Evolutionary conservation across 1,140 invertebrate species (phyloP).

Genomic region (Formica exsecta): DNA sequence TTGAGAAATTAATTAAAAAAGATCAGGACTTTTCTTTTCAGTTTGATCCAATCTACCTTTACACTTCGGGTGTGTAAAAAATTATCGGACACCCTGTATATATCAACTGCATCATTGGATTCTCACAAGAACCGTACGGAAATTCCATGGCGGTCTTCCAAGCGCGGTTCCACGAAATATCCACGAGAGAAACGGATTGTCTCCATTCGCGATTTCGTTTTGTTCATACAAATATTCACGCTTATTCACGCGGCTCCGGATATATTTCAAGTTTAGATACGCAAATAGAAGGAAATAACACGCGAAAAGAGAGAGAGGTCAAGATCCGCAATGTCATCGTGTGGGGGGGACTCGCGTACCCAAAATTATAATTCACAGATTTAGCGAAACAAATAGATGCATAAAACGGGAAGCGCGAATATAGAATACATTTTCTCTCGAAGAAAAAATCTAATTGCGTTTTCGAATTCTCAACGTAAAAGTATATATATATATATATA

Average conservation of each 20-base stretch:
- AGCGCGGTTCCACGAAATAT: conserved; percentile 25
- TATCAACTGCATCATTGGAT: background rate
- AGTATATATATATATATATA: too few species aligned
- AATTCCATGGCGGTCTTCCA: conserved; percentile 45
- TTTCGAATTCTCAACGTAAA: background rate
- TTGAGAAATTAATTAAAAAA: too few species aligned
- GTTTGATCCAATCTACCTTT: too few species aligned
- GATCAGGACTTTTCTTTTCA: too few species aligned
- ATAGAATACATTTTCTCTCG: background rate
- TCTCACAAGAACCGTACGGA: too few species aligned
- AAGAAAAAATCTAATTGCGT: background rate
- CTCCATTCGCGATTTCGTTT: conserved; percentile 4
- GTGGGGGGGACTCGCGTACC: too few species aligned
- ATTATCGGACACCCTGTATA: too few species aligned
- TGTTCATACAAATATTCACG: background rate
- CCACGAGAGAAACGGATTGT: background rate
- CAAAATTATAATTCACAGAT: background rate
- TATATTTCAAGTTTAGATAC: conserved; percentile 26
- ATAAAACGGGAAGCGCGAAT: background rate
- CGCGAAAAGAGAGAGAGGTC: conserved; percentile 6
- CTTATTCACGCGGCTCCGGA: background rate
- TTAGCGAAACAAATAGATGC: conserved; percentile 3
- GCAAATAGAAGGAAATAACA: conserved; percentile 15
- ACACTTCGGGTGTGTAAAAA: too few species aligned
- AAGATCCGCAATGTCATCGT: conserved; percentile 1